Base-by-base conservation (phyloP, 23 tunicate species). In the Trididemnum nubilum region DNA sequence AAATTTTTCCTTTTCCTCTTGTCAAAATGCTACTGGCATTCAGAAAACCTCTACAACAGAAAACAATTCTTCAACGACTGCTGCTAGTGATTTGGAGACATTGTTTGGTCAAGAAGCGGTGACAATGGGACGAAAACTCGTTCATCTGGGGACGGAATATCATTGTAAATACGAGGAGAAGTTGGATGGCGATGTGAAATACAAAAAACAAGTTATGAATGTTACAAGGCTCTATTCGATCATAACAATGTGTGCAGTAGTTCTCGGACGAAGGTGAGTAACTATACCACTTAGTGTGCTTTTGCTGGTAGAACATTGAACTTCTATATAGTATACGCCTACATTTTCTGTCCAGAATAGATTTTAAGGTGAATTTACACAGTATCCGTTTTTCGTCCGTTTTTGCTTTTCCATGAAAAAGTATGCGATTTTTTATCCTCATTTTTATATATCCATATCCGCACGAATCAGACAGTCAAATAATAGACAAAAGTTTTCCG, bases 251-350 rank as follows among this genome's bases (percentile, higher is more conserved):
- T 37, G 58, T 38, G 58, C 78, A 38, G 39, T 73, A 28, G 26
- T 71, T 34, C 51, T 69, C 21, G 86, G 86, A 15, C 28, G 64
- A 82, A 82, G 86, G 86, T 82, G 71, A 35, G 72, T 12, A 44
- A 44, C n/a, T n/a, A n/a, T n/a, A n/a, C n/a, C n/a, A n/a, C n/a
- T n/a, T n/a, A n/a, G n/a, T n/a, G n/a, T n/a, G n/a, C n/a, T n/a
- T n/a, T n/a, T n/a, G n/a, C n/a, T n/a, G n/a, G n/a, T n/a, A n/a
- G n/a, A n/a, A n/a, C n/a, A n/a, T n/a, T n/a, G n/a, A n/a, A n/a
- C n/a, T n/a, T n/a, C n/a, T n/a, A n/a, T n/a, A n/a, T n/a, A n/a
- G n/a, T n/a, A n/a, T n/a, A n/a, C n/a, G n/a, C n/a, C n/a, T n/a
- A n/a, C n/a, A n/a, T n/a, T n/a, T n/a, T n/a, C n/a, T n/a, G n/a